These are phyloP conservation scores for Pitta sordida DNA, from an alignment of 2,113 vertebrate genomes.

Conservation along the genomic window DNA sequence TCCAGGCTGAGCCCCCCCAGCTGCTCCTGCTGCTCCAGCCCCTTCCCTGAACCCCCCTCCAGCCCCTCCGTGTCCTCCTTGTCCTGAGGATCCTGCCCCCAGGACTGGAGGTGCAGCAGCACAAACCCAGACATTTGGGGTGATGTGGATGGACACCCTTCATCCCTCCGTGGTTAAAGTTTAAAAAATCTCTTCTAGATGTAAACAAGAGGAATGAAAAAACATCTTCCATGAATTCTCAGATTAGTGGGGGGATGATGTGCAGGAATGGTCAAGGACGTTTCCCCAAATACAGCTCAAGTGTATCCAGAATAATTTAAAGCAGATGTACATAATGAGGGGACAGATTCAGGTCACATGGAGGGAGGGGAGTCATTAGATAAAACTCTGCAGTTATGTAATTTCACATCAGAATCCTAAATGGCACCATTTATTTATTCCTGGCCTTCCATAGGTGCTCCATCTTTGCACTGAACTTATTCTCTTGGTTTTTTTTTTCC, in stretches of 20 bases:
- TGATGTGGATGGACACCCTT: fast-evolving
- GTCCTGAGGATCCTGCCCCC: not conserved
- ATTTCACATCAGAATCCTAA: not conserved
- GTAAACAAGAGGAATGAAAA: not conserved
- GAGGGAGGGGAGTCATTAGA: not conserved
- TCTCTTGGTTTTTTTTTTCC: not conserved
- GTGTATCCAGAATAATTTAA: not conserved
- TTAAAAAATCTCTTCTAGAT: not conserved
- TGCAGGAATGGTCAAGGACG: not conserved
- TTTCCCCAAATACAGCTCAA: not conserved
- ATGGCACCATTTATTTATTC: not conserved
- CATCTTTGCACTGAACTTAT: not conserved
- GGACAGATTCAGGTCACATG: not conserved
- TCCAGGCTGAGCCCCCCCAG: not conserved
- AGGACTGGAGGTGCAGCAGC: not conserved
- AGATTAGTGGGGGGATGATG: not conserved
- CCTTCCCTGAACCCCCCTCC: fast-evolving
- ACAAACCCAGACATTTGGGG: not conserved
- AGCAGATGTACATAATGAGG: not conserved
- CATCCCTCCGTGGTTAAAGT: not conserved
- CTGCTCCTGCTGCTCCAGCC: fast-evolving
- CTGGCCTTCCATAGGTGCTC: not conserved
- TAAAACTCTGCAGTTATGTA: not conserved
- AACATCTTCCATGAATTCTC: not conserved
- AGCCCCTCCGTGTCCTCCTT: not conserved